A percentile compares a stretch with the other conserved stretches of the same genome.
phyloP scores from a whole-genome alignment of 2,113 vertebrate genomes.

The Sapajus apella region DNA sequence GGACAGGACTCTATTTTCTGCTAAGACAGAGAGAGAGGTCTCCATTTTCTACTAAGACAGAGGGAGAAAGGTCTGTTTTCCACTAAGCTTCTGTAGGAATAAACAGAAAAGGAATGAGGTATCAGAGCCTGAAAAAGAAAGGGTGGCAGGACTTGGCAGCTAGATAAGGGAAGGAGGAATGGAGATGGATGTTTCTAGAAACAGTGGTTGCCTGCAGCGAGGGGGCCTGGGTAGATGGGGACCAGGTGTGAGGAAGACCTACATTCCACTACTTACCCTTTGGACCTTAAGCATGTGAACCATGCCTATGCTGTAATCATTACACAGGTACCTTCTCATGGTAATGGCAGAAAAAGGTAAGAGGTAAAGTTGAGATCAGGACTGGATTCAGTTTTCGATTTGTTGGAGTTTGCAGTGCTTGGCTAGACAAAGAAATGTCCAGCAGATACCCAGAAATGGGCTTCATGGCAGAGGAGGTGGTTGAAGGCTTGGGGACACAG shows the following conservation, averaged over 20 bases:
- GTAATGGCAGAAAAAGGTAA: background rate
- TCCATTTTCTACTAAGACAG: background rate
- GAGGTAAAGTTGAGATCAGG: background rate
- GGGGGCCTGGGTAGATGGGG: background rate
- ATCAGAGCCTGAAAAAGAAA: background rate
- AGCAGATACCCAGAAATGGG: background rate
- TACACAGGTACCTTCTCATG: background rate
- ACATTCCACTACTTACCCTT: no score
- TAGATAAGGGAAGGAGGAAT: background rate
- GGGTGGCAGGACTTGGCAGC: background rate
- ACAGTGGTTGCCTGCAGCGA: background rate
- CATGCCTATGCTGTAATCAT: background rate
- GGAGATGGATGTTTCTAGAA: background rate
- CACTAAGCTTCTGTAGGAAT: background rate
- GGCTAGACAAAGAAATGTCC: background rate
- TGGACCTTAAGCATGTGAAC: background rate
- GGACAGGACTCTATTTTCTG: no score
- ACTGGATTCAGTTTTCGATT: background rate
- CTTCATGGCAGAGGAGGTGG: background rate
- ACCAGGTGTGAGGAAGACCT: background rate
- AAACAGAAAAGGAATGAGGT: background rate
- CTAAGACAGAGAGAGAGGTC: no score
- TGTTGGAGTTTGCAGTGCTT: background rate
- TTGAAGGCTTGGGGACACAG: background rate
- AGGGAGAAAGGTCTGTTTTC: background rate